Conservation (phyloP, 1,140 invertebrate genomes). For the Papilio xuthus region DNA sequence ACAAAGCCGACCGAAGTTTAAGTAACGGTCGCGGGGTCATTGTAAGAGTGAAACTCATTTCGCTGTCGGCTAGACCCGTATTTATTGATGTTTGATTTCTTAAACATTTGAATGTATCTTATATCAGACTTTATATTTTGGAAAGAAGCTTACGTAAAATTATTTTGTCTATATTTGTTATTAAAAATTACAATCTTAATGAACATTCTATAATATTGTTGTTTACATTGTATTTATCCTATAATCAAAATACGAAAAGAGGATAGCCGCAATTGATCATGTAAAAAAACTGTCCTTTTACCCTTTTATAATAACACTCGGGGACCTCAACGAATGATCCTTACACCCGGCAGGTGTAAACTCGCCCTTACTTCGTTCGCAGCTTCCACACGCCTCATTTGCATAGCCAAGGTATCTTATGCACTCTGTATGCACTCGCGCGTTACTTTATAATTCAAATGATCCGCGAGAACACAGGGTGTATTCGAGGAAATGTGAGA, state of each 20-base stretch:
- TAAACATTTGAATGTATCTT: background rate
- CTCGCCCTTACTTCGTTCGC: constrained; percentile 50
- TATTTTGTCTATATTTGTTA: background rate
- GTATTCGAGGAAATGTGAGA: constrained; percentile 77
- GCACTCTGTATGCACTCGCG: constrained; percentile 74
- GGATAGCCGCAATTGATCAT: background rate
- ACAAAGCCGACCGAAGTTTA: constrained; percentile 72
- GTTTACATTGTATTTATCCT: background rate
- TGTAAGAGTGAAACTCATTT: constrained; percentile 69
- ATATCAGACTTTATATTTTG: background rate
- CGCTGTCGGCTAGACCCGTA: constrained; percentile 55
- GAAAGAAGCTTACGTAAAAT: background rate
- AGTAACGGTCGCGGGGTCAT: constrained; percentile 73
- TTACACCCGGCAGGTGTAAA: constrained; percentile 52
- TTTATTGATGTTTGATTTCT: constrained; percentile 45
- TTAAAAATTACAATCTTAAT: background rate
- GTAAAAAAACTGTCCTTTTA: background rate
- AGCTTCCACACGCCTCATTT: constrained; percentile 67
- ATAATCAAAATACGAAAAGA: constrained; percentile 19
- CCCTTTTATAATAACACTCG: constrained; percentile 3
- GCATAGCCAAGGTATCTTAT: constrained; percentile 74
- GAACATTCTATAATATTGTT: background rate
- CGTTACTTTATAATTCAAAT: constrained; percentile 79
- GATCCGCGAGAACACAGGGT: constrained; percentile 61
- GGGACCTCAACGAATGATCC: constrained; percentile 34